phyloP scores from a whole-genome alignment of 1,140 invertebrate genomes.

The Cepaea nemoralis region DNA sequence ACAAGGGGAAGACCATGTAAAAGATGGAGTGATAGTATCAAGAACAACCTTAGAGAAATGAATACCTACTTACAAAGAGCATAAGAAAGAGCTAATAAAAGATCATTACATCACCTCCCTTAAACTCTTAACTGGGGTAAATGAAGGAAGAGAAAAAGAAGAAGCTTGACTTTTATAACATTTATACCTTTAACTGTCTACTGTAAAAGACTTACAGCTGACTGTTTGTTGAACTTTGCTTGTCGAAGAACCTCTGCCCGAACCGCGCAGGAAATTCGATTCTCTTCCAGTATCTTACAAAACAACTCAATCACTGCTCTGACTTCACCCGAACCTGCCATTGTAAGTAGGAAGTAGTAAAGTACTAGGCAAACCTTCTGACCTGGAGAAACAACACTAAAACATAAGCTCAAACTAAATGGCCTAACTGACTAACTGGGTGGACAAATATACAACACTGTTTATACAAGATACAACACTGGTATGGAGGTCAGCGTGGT shows the following conservation, averaged over 20 bases:
- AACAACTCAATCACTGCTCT: constrained; percentile 33
- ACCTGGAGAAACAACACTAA: too few relatives aligned
- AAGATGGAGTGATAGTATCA: too few relatives aligned
- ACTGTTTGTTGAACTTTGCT: constrained; percentile 31
- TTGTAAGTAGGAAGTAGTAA: too few relatives aligned
- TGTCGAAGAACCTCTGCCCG: constrained; percentile 33
- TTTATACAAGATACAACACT: neutral
- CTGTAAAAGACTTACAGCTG: constrained; percentile 20
- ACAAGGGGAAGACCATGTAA: too few relatives aligned
- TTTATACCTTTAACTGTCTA: neutral
- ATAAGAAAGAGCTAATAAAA: neutral
- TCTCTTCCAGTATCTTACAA: constrained; percentile 28
- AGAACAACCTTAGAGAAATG: too few relatives aligned
- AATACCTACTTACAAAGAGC: too few relatives aligned
- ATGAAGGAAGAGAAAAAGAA: neutral
- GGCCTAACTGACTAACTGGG: too few relatives aligned
- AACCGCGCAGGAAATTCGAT: neutral
- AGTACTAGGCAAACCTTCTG: too few relatives aligned
- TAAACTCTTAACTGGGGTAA: too few relatives aligned
- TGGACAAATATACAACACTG: neutral
- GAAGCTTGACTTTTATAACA: constrained; percentile 12
- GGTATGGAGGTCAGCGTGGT: too few relatives aligned
- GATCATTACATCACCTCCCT: neutral
- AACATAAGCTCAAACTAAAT: too few relatives aligned
- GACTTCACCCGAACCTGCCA: constrained; percentile 17